Conservation (phyloP, 2,797 vertebrate genomes). For the Glossophaga mutica region DNA sequence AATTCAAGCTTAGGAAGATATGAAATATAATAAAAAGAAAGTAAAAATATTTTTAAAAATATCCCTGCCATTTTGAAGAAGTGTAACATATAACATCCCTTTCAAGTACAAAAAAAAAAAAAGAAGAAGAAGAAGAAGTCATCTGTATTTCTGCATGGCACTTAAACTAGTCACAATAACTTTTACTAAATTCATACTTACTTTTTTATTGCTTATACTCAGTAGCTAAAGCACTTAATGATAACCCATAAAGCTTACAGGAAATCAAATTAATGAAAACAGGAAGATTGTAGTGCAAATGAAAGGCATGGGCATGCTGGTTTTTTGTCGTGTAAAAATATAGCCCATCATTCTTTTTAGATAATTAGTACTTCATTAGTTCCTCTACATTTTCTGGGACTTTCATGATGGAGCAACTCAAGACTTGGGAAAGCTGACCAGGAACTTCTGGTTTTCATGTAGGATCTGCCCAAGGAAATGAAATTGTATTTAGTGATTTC, state of each 20-base stretch:
- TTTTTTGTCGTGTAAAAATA: not conserved
- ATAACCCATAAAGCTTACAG: not conserved
- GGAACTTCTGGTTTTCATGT: not conserved
- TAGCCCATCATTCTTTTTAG: not conserved
- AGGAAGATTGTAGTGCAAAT: not conserved
- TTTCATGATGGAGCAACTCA: not conserved
- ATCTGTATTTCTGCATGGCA: not conserved
- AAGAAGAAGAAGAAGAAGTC: not conserved
- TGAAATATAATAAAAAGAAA: not conserved
- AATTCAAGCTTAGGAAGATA: not conserved
- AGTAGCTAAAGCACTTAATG: not conserved
- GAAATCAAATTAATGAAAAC: not conserved
- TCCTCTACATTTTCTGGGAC: not conserved
- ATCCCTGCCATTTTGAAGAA: not conserved
- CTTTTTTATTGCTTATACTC: not conserved
- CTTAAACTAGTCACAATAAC: not conserved
- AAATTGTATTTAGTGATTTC: not conserved
- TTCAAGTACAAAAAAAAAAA: not conserved
- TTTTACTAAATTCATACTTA: not conserved
- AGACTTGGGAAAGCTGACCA: not conserved
- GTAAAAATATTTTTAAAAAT: not conserved
- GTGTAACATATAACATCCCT: not conserved
- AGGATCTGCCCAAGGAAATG: not conserved
- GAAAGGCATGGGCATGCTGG: not conserved
- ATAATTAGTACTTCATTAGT: not conserved